Evolutionary conservation across 1,140 invertebrate species (phyloP).

Genomic region (Hirudo medicinalis): DNA sequence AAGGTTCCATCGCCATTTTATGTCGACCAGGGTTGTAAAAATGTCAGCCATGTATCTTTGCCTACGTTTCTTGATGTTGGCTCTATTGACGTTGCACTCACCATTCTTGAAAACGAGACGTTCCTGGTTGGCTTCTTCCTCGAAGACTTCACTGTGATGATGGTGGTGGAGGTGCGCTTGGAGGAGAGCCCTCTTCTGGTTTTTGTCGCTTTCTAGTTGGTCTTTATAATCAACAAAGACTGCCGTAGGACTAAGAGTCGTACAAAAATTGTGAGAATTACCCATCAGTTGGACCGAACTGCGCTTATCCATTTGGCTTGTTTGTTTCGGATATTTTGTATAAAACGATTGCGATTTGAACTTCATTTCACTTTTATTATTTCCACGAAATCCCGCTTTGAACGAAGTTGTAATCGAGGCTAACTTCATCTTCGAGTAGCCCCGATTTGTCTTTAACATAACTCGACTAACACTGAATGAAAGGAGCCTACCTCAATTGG

Average conservation of each 20-base stretch:
- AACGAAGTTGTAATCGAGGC: no score
- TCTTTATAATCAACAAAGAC: slow-evolving; percentile 10
- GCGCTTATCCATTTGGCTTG: no score
- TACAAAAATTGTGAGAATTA: neutral
- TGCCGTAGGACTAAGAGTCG: neutral
- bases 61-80: slow-evolving; percentile 33
- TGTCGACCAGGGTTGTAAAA: slow-evolving; percentile 56
- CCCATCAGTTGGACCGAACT: no score
- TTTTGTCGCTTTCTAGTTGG: neutral
- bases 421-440: no score
- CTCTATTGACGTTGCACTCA: slow-evolving; percentile 20
- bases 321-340: no score
- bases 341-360: no score
- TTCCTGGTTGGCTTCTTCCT: slow-evolving; percentile 1
- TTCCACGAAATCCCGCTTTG: no score
- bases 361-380: no score
- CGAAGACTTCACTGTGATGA: neutral
- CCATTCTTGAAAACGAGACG: slow-evolving; percentile 23
- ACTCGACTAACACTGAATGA: no score
- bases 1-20: slow-evolving; percentile 33
- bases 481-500: no score
- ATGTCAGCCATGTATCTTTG: slow-evolving; percentile 50
- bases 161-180: neutral
- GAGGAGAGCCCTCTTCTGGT: neutral
- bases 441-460: no score